Percentiles rank a stretch among this genome's conserved stretches.
phyloP scores from a whole-genome alignment of 35 echinoderm and acorn worm genomes.

The Anneissia japonica region DNA sequence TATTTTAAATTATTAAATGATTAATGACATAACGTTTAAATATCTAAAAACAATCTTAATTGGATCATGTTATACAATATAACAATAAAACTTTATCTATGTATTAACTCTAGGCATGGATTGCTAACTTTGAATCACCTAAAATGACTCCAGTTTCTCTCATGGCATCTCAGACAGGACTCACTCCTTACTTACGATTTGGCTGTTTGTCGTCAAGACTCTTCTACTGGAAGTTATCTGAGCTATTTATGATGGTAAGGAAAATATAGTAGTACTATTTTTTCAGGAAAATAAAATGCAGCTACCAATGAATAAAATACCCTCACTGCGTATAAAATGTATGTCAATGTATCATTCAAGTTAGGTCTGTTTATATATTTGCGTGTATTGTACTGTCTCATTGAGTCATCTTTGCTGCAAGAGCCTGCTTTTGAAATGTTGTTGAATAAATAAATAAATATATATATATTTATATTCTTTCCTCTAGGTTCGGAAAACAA shows the following conservation, averaged over 20 bases:
- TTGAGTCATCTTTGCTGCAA: background rate
- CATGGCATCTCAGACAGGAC: slow-evolving; percentile 56
- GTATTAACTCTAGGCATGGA: slow-evolving; percentile 54
- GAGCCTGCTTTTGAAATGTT: background rate
- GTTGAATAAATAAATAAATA: no score
- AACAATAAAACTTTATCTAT: no score
- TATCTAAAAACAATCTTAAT: no score
- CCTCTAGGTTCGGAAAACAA: slow-evolving; percentile 63
- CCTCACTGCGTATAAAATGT: background rate
- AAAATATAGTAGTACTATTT: background rate
- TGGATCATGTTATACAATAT: no score
- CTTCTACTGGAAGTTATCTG: slow-evolving; percentile 87
- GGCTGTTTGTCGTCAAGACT: slow-evolving; percentile 76
- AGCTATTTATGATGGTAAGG: slow-evolving; percentile 79
- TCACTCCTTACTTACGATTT: slow-evolving; percentile 89
- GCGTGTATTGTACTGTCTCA: no score
- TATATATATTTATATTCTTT: no score
- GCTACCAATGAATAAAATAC: background rate
- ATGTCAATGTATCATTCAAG: no score
- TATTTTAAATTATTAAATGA: no score
- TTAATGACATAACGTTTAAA: no score
- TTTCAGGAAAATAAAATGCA: background rate
- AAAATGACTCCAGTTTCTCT: slow-evolving; percentile 72
- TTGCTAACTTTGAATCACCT: slow-evolving; percentile 86
- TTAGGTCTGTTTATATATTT: no score